Evolutionary conservation across 2,113 vertebrate genomes (phyloP).

Genomic region (Echinops telfairi): DNA sequence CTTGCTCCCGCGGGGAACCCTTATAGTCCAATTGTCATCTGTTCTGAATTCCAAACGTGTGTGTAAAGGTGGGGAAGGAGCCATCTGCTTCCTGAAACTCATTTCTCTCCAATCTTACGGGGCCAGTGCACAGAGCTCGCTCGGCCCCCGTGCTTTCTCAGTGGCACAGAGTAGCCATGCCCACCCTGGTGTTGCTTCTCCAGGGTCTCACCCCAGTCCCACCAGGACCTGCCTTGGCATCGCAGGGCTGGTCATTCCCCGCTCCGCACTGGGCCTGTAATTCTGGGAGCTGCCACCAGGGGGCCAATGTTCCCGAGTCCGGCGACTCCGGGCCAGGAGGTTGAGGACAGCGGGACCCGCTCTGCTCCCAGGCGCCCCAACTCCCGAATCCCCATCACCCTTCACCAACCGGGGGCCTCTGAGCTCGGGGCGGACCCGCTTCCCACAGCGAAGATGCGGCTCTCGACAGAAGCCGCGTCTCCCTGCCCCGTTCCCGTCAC

Average conservation of each 20-base stretch:
- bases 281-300: conserved; percentile 72
- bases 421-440: background rate
- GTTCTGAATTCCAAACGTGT: background rate
- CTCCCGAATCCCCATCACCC: background rate
- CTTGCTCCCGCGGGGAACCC: background rate
- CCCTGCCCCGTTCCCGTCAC: background rate
- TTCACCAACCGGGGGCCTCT: background rate
- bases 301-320: background rate
- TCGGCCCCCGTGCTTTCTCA: background rate
- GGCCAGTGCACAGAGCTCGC: background rate
- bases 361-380: background rate
- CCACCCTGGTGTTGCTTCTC: too few species aligned
- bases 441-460: background rate
- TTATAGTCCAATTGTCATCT: background rate
- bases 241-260: fast-evolving
- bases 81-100: background rate
- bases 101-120: background rate
- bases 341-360: background rate
- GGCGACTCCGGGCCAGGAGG: fast-evolving
- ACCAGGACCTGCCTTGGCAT: fast-evolving
- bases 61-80: background rate
- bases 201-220: background rate
- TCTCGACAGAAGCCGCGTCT: background rate
- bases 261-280: conserved; percentile 41
- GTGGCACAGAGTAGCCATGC: background rate